Percentiles rank a stretch among this genome's conserved stretches.
Conservation (phyloP, 92 coral and sea anemone species). For the Bergia puertoricense region DNA sequence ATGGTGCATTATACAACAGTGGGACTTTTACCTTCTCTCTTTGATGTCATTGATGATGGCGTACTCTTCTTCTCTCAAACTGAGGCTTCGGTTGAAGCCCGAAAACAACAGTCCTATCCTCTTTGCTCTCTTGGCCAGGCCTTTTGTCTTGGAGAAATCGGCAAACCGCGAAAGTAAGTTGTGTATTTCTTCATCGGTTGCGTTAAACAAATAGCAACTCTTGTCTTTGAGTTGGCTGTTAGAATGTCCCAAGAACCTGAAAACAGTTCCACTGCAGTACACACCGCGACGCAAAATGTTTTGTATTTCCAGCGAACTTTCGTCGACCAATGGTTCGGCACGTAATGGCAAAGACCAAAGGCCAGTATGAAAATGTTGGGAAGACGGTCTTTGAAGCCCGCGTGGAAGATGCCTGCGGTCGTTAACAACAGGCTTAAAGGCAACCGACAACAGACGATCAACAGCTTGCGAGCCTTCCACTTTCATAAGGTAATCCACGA, state of each 20-base stretch:
- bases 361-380: background rate
- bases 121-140: slow-evolving; percentile 76
- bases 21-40: slow-evolving; percentile 5
- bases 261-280: slow-evolving; percentile 60
- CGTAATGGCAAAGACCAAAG: background rate
- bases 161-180: slow-evolving; percentile 72
- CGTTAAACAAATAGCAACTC: slow-evolving; percentile 83
- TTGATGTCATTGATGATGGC: slow-evolving; percentile 67
- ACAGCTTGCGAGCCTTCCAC: slow-evolving; percentile 54
- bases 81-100: slow-evolving; percentile 67
- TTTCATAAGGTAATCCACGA: slow-evolving; percentile 67
- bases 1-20: background rate
- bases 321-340: slow-evolving; percentile 25
- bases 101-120: slow-evolving; percentile 87
- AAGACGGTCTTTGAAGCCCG: slow-evolving; percentile 7
- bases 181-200: slow-evolving; percentile 70
- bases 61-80: slow-evolving; percentile 61
- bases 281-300: slow-evolving; percentile 70
- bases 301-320: slow-evolving; percentile 35
- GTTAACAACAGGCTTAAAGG: background rate
- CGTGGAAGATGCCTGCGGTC: slow-evolving; percentile 10
- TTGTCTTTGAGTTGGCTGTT: slow-evolving; percentile 81
- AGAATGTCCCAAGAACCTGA: slow-evolving; percentile 85
- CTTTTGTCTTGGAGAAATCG: slow-evolving; percentile 72
- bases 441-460: slow-evolving; percentile 66